These are phyloP conservation scores for Drosophila barbarae DNA, from an alignment of 2,888 invertebrate species.

Conservation along the genomic window DNA sequence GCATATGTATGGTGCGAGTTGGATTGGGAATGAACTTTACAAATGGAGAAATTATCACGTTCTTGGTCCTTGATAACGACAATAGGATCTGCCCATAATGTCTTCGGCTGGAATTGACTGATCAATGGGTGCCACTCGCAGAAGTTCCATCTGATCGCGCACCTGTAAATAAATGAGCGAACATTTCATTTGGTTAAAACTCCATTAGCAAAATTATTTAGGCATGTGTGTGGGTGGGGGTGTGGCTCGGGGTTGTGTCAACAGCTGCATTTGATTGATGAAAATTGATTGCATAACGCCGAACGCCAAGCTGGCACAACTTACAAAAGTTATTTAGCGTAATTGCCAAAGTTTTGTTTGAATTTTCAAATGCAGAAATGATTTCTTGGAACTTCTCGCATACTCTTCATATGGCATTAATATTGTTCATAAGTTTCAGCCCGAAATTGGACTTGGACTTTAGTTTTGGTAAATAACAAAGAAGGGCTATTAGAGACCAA, in stretches of 20 bases:
- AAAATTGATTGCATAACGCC: slow-evolving; percentile 53
- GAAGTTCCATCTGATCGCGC: slow-evolving; percentile 82
- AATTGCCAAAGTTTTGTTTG: slow-evolving; percentile 48
- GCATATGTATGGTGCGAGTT: slow-evolving; percentile 6
- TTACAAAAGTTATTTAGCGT: slow-evolving; percentile 44
- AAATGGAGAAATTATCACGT: slow-evolving; percentile 78
- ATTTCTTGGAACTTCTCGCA: slow-evolving; percentile 35
- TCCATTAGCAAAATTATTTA: slow-evolving; percentile 24
- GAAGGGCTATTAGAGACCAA: background rate
- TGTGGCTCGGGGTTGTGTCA: slow-evolving; percentile 9
- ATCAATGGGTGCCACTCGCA: slow-evolving; percentile 82
- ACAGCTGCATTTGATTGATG: slow-evolving; percentile 44
- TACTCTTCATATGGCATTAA: slow-evolving; percentile 31
- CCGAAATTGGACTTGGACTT: slow-evolving; percentile 23
- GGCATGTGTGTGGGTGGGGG: slow-evolving; percentile 8
- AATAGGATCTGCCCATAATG: slow-evolving; percentile 82
- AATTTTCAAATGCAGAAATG: slow-evolving; percentile 45
- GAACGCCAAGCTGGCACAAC: slow-evolving; percentile 36
- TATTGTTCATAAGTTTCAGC: slow-evolving; percentile 33
- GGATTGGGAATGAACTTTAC: slow-evolving; percentile 46
- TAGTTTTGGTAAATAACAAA: slow-evolving; percentile 20
- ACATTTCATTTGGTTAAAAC: slow-evolving; percentile 21
- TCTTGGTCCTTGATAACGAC: slow-evolving; percentile 81
- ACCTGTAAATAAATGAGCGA: slow-evolving; percentile 77
- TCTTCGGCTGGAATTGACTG: slow-evolving; percentile 82